These are phyloP conservation scores for Athalia rosae DNA, from an alignment of 2,888 invertebrate species.

Conservation along the genomic window DNA sequence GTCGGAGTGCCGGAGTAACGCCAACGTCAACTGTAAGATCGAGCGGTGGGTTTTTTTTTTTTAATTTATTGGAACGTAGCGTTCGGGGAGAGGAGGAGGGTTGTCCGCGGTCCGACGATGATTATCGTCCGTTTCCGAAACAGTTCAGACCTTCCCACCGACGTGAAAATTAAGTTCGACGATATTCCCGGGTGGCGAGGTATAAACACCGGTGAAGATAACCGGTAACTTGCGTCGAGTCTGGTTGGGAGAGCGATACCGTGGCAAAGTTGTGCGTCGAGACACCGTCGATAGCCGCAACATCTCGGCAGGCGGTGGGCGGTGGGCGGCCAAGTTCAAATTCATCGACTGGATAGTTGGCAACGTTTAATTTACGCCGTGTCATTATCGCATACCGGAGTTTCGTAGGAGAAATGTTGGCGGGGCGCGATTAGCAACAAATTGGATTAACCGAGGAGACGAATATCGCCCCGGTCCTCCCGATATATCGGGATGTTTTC, in stretches of 20 bases:
- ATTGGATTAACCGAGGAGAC: conserved; percentile 26
- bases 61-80: no score
- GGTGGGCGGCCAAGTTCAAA: conserved; percentile 56
- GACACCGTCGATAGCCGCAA: neutral
- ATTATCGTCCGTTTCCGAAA: neutral
- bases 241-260: conserved; percentile 18
- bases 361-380: conserved; percentile 45
- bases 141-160: neutral
- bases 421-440: conserved; percentile 13
- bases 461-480: neutral
- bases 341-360: conserved; percentile 51
- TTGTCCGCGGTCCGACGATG: neutral
- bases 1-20: conserved; percentile 86
- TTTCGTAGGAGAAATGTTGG: conserved; percentile 29
- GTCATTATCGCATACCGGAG: conserved; percentile 39
- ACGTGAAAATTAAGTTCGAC: neutral
- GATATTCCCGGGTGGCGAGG: neutral
- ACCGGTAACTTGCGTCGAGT: conserved; percentile 15
- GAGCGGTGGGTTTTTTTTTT: neutral
- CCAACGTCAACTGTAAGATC: conserved; percentile 78
- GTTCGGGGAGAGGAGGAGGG: neutral
- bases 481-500: neutral
- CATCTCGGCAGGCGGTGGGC: conserved; percentile 11
- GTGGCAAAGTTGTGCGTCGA: conserved; percentile 29
- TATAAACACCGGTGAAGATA: conserved; percentile 26